These are phyloP conservation scores for Bolinopsis microptera DNA, from an alignment of 37 sponge, comb jelly and placozoan species.

Conservation along the genomic window DNA sequence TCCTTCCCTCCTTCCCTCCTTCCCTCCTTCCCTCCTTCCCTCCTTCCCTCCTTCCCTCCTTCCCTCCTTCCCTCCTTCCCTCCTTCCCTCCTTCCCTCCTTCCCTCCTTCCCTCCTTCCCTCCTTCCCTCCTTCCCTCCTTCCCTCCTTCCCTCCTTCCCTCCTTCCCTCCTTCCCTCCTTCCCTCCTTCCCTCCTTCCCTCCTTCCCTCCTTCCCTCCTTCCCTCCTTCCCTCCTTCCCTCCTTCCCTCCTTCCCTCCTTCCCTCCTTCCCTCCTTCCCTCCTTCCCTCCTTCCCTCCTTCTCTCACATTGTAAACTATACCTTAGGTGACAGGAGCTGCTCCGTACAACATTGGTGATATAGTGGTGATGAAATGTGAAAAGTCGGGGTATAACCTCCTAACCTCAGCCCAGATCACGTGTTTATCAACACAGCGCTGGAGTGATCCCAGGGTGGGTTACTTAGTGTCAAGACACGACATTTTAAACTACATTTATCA, in stretches of 20 bases:
- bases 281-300: background rate
- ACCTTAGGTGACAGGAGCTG: background rate
- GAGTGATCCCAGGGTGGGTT: too few relatives aligned
- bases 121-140: constrained; percentile 31
- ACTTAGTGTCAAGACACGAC: too few relatives aligned
- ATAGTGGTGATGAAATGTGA: background rate
- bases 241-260: background rate
- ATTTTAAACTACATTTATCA: too few relatives aligned
- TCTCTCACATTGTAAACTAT: background rate
- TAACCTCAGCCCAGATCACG: background rate
- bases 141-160: constrained; percentile 57
- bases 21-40: constrained; percentile 39
- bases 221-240: constrained; percentile 49
- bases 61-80: constrained; percentile 61
- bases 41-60: constrained; percentile 54
- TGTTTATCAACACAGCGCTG: constrained; percentile 26
- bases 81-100: constrained; percentile 26
- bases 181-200: constrained; percentile 36
- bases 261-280: background rate
- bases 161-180: constrained; percentile 47
- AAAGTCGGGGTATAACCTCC: background rate
- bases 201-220: constrained; percentile 33
- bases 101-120: constrained; percentile 26
- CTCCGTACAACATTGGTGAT: constrained; percentile 6
- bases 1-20: constrained; percentile 62